Percentiles rank a stretch among this genome's conserved stretches.
phyloP scores from a whole-genome alignment of 2,888 invertebrate species.

The Crepidodera aurea region DNA sequence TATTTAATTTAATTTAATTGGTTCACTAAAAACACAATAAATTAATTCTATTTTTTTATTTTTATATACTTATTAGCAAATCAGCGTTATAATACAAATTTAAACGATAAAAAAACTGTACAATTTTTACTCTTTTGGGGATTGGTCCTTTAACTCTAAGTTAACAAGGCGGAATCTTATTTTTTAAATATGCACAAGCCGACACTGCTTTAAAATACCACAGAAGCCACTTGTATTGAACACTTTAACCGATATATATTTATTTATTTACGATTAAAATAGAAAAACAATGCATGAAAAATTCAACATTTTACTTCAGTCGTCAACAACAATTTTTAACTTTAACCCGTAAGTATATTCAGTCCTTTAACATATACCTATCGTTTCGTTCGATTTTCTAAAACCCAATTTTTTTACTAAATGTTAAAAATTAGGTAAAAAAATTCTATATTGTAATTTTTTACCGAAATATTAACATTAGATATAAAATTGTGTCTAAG shows the following conservation, averaged over 20 bases:
- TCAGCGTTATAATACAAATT: too few relatives aligned
- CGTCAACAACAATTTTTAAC: slow-evolving; percentile 36
- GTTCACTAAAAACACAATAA: too few relatives aligned
- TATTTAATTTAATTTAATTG: not conserved
- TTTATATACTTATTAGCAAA: too few relatives aligned
- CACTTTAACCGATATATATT: slow-evolving; percentile 42
- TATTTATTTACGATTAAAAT: slow-evolving; percentile 30
- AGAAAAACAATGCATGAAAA: slow-evolving; percentile 30
- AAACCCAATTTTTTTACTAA: slow-evolving; percentile 3
- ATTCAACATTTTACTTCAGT: slow-evolving; percentile 35
- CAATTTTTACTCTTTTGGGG: not conserved
- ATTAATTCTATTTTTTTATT: too few relatives aligned
- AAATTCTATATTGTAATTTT: too few relatives aligned
- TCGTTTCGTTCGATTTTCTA: not conserved
- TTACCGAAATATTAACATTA: too few relatives aligned
- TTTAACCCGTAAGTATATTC: slow-evolving; percentile 35
- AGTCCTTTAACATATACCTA: slow-evolving; percentile 17
- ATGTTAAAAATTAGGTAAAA: too few relatives aligned
- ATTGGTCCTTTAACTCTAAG: not conserved
- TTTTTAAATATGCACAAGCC: not conserved
- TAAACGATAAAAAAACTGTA: too few relatives aligned
- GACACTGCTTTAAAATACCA: slow-evolving; percentile 40
- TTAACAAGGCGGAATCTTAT: not conserved
- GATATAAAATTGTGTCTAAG: too few relatives aligned
- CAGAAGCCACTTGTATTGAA: slow-evolving; percentile 49